Evolutionary conservation across 2,888 invertebrate genomes (phyloP).

Genomic region (Cheilosia soror): DNA sequence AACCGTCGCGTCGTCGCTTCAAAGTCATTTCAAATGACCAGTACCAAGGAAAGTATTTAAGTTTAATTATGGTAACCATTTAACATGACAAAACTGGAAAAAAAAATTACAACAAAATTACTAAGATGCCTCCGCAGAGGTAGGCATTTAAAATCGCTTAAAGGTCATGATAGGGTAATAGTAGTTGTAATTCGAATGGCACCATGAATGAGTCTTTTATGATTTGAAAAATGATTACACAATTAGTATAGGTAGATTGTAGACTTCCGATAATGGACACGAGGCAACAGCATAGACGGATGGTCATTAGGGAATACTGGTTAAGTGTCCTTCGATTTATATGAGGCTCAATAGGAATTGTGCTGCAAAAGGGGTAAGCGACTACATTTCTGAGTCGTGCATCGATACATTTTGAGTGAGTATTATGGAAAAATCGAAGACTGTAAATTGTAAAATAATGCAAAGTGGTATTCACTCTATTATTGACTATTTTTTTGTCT

Average conservation of each 20-base stretch:
- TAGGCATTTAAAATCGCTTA: slow-evolving; percentile 41
- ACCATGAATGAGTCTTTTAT: slow-evolving; percentile 12
- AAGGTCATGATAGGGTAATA: slow-evolving; percentile 47
- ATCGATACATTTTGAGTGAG: neutral
- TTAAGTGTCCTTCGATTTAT: neutral
- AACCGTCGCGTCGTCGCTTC: slow-evolving; percentile 19
- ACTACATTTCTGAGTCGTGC: neutral
- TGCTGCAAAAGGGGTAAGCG: neutral
- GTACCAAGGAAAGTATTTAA: slow-evolving; percentile 5
- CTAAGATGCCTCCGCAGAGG: slow-evolving; percentile 20
- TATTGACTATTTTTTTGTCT: too few species aligned
- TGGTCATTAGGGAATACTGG: neutral
- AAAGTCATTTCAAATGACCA: slow-evolving; percentile 37
- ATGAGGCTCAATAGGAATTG: neutral
- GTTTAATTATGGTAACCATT: slow-evolving; percentile 28
- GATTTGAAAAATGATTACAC: neutral
- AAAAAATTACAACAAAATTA: slow-evolving; percentile 21
- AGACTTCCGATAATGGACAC: slow-evolving; percentile 8
- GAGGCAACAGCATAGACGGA: neutral
- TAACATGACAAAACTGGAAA: neutral
- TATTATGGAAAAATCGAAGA: neutral
- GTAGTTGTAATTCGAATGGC: slow-evolving; percentile 36
- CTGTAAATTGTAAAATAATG: too few species aligned
- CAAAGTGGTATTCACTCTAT: too few species aligned
- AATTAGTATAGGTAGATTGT: neutral